Evolutionary conservation across 2,888 invertebrate genomes (phyloP).

Genomic region (Scrobipalpa costella): DNA sequence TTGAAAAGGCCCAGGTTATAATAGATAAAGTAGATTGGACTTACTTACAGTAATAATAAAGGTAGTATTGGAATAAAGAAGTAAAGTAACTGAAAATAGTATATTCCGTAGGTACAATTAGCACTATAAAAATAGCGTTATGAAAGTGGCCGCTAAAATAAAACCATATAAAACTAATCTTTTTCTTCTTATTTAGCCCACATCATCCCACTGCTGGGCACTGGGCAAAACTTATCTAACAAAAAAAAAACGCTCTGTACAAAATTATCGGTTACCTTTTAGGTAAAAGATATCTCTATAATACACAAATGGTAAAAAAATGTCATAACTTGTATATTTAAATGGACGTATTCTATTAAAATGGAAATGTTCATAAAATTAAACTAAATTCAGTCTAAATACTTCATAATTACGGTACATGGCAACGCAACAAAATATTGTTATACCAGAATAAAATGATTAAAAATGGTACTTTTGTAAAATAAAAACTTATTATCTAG

Average conservation of each 20-base stretch:
- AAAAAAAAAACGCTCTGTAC: neutral
- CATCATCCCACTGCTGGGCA: too few species aligned
- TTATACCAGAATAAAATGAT: neutral
- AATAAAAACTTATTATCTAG: slow-evolving; percentile 3
- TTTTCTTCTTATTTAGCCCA: too few species aligned
- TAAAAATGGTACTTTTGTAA: neutral
- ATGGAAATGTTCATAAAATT: neutral
- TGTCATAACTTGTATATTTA: neutral
- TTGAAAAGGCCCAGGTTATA: too few species aligned
- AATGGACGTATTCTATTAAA: neutral
- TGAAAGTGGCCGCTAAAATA: too few species aligned
- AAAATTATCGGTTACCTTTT: neutral
- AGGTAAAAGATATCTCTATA: neutral
- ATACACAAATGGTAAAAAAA: slow-evolving; percentile 6
- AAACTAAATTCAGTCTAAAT: neutral
- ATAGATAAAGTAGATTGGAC: too few species aligned
- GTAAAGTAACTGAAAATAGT: too few species aligned
- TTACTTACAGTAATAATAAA: too few species aligned
- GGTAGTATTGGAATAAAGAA: too few species aligned
- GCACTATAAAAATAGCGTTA: too few species aligned
- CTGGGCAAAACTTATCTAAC: neutral
- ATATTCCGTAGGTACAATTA: too few species aligned
- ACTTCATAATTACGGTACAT: neutral
- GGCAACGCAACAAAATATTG: neutral
- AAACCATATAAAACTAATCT: too few species aligned